These are phyloP conservation scores for Bacillus rossius DNA, from an alignment of 1,140 invertebrate genomes.

Conservation along the genomic window DNA sequence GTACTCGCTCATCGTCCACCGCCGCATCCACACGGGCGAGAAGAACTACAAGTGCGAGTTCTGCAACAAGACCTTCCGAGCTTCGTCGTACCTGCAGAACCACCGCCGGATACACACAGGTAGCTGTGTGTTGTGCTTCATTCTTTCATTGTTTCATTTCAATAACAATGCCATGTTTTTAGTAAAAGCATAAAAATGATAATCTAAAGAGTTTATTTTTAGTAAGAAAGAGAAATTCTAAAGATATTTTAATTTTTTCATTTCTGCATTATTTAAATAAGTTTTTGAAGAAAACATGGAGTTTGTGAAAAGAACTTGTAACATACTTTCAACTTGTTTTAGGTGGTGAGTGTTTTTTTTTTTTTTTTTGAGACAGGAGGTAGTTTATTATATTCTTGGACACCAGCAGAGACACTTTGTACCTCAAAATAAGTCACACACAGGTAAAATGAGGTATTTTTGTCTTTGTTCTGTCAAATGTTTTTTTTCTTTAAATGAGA, in stretches of 20 bases:
- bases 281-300: no score
- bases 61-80: slow-evolving; percentile 77
- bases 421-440: no score
- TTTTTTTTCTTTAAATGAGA: no score
- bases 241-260: not conserved
- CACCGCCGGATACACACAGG: slow-evolving; percentile 90
- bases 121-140: slow-evolving; percentile 27
- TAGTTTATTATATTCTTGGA: no score
- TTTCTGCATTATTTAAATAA: not conserved
- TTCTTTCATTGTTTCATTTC: slow-evolving; percentile 15
- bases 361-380: no score
- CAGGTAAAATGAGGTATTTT: no score
- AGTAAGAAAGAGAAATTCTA: not conserved
- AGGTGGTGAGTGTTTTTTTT: no score
- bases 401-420: no score
- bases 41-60: slow-evolving; percentile 84
- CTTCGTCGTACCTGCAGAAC: slow-evolving; percentile 76
- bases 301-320: no score
- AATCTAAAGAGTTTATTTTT: not conserved
- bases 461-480: no score
- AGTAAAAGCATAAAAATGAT: not conserved
- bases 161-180: not conserved
- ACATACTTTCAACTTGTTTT: no score
- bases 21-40: slow-evolving; percentile 86
- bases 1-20: slow-evolving; percentile 88